Evolutionary conservation across 1,140 invertebrate species (phyloP), one percentile per base, ranked within the genome.

Genomic region (Meloidogyne chitwoodi): DNA sequence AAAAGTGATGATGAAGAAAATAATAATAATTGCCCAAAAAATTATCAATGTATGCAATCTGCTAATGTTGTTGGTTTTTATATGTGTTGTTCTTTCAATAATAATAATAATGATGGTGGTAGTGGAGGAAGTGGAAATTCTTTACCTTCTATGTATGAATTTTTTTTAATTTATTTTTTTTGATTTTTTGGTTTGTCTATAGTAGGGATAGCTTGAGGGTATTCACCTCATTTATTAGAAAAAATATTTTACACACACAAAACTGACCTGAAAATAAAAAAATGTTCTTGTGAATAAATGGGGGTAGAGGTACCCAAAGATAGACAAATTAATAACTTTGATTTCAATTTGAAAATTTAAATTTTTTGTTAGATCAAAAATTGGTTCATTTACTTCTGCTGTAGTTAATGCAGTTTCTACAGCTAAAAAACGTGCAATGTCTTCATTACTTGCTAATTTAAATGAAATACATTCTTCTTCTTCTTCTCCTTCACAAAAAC

Each of bases 21-120:
- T 56, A 82, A 81, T 73, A 77, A 80, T 44, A 85, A 83, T 38
- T 83, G 82, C 44, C 82, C 82, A 14, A 38, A 68, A 48, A 79
- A 75, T 14, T 83, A 68, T 65, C 83, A 84, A 73, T 83, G 82
- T 69, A 27, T 83, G 8, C 84, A 83, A 62, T 82, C 68, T 12
- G 70, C 80, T 27, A 84, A 83, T 48, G 83, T 86, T 26, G 48
- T 71, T 16, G 84, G 84, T n/a, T 85, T 85, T 75, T 85, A 83
- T 63, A 84, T 85, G 85, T 85, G 83, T 48, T 85, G 83, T 29
- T 86, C 83, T 19, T 79, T 26, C 63, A 73, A 67, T 48, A 44
- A 56, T 22, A 70, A 61, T 31, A 70, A 29, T 11, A 12, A 4
- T 44, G 11, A 10, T 26, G 8, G 26, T 4, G 38, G 31, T 34